A percentile compares a stretch with the other conserved stretches of the same genome.
Evolutionary conservation across 2,797 vertebrate species (phyloP).

Genomic region (Artibeus lituratus): DNA sequence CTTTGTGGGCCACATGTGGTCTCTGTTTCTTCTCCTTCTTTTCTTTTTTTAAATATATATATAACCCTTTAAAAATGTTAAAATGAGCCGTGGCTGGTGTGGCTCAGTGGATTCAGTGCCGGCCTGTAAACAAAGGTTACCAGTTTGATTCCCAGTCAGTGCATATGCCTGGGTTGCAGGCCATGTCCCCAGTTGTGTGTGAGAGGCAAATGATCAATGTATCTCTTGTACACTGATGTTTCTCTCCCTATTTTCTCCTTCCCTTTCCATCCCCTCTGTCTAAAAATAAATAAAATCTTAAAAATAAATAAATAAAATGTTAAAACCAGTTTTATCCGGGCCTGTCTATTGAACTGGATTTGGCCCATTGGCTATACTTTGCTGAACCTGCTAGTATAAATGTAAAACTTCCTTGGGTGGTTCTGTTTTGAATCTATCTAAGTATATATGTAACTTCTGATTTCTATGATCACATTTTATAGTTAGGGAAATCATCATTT

Average conservation of each 20-base stretch:
- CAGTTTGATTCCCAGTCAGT: too few relatives aligned
- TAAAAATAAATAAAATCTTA: too few relatives aligned
- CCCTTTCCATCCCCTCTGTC: too few relatives aligned
- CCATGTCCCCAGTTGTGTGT: too few relatives aligned
- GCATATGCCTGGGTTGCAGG: too few relatives aligned
- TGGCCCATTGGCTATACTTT: background rate
- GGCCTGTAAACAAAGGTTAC: too few relatives aligned
- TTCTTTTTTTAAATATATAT: background rate
- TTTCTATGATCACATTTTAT: background rate
- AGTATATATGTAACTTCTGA: slow-evolving; percentile 33
- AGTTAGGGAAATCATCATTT: background rate
- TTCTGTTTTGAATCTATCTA: slow-evolving; percentile 18
- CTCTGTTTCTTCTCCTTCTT: background rate
- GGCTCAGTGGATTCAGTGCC: too few relatives aligned
- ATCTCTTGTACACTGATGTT: too few relatives aligned
- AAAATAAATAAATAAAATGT: too few relatives aligned
- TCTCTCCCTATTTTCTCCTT: too few relatives aligned
- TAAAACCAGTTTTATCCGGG: background rate
- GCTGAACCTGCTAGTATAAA: background rate
- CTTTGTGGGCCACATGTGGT: background rate
- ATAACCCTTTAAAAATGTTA: background rate
- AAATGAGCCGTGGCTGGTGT: too few relatives aligned
- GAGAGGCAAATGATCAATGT: too few relatives aligned
- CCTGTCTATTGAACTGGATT: background rate
- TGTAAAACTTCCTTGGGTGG: background rate